Percentiles rank a stretch among this genome's conserved stretches.
Conservation (phyloP, 2,888 invertebrate species). For the Limnephilus rhombicus region DNA sequence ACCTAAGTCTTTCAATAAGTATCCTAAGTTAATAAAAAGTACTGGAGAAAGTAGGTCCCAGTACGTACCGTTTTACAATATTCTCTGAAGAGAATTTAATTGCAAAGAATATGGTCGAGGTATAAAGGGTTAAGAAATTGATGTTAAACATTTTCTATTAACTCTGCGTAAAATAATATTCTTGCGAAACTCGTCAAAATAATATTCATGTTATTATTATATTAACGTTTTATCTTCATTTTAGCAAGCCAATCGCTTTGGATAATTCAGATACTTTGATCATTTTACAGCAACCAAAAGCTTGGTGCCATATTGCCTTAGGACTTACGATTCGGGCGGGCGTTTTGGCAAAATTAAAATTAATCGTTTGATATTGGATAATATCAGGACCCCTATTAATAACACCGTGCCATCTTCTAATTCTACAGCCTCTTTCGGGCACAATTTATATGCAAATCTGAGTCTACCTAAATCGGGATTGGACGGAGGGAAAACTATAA, state of each 20-base stretch:
- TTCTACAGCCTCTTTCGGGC: conserved; percentile 32
- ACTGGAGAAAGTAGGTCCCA: too few relatives aligned
- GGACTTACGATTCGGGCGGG: not conserved
- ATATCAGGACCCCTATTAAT: conserved; percentile 53
- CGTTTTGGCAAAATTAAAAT: conserved; percentile 48
- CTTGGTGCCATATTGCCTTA: not conserved
- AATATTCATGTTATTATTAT: too few relatives aligned
- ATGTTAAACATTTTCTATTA: too few relatives aligned
- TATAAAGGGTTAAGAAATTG: too few relatives aligned
- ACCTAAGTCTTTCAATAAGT: too few relatives aligned
- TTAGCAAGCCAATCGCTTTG: not conserved
- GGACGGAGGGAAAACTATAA: not conserved
- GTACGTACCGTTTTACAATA: too few relatives aligned
- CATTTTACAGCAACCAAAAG: not conserved
- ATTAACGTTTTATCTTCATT: not conserved
- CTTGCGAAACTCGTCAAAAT: not conserved
- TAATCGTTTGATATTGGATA: conserved; percentile 54
- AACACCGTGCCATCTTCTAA: conserved; percentile 40
- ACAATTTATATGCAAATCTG: conserved; percentile 58
- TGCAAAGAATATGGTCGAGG: too few relatives aligned
- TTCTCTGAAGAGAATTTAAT: too few relatives aligned
- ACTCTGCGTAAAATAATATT: not conserved
- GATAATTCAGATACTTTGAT: not conserved
- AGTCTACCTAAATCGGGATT: conserved; percentile 25
- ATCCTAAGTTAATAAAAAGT: too few relatives aligned